Evolutionary conservation across 2,113 vertebrate genomes (phyloP), one percentile per base, ranked within the genome.

Genomic region (Acanthisitta chloris): DNA sequence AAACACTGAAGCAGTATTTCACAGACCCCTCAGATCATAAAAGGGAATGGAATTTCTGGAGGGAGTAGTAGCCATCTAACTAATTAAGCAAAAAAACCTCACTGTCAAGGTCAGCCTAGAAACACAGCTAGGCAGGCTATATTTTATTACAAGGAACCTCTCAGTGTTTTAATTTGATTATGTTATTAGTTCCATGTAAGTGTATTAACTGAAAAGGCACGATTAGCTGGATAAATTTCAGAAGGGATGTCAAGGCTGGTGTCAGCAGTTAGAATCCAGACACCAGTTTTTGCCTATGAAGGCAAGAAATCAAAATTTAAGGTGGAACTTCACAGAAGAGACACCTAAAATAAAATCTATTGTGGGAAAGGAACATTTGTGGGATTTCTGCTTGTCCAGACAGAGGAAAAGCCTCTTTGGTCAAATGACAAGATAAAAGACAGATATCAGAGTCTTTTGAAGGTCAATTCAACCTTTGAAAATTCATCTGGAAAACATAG

Each of bases 111-210:
- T 97, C 90, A 93, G 55, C 49, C 54, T 79, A 14, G 92, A 82
- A 90, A 15, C 49, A 90, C 21, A 59, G 33, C 43, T 45, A 87
- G 78, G 46, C 40, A 77, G 71, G 29, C 20, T 76, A 45, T 90
- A 90, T 94, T 91, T 95, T 91, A 85, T 92, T 91, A 80, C 29
- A 54, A 64, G 64, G 85, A 91, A 80, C 18, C 26, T 96, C 78
- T 96, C 70, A 74, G 52, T 91, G 45, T 88, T 95, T 96, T 81
- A 89, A 93, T 91, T 94, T 96, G 84, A 96, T 96, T 85, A 92
- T 92, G 51, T 71, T 93, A 92, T 91, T 97, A 95, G 92, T 91
- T 92, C 94, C 85, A 73, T 85, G 62, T 91, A 96, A 94, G 81
- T 94, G 34, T 90, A 97, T 96, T 96, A 96, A 90, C 84, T 57